phyloP scores from a whole-genome alignment of 1,140 invertebrate species.

The Macrobrachium rosenbergii region DNA sequence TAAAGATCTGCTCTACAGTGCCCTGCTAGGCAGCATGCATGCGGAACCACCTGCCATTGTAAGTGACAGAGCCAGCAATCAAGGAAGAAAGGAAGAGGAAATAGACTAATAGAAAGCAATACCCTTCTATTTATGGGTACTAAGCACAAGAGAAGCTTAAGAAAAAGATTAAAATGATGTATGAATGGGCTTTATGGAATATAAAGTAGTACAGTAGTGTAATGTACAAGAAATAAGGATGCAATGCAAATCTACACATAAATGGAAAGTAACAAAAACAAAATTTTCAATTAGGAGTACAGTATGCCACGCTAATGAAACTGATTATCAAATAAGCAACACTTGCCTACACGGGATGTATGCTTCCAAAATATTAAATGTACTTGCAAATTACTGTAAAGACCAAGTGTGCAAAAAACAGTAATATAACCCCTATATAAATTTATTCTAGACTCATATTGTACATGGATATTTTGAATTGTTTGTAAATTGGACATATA shows the following conservation, averaged over 20 bases:
- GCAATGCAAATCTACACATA: no score
- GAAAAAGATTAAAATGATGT: not conserved
- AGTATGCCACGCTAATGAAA: not conserved
- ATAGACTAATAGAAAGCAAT: constrained; percentile 42
- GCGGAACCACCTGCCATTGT: constrained; percentile 59
- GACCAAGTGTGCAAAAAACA: no score
- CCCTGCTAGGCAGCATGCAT: constrained; percentile 61
- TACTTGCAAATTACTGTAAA: no score
- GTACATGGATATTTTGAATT: no score
- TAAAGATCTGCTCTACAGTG: constrained; percentile 58
- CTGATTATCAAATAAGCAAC: not conserved
- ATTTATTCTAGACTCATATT: no score
- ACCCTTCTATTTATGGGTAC: constrained; percentile 42
- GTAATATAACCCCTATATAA: no score
- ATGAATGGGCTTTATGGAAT: not conserved
- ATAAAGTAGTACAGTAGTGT: no score
- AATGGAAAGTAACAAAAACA: no score
- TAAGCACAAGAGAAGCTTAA: constrained; percentile 27
- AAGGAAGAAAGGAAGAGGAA: constrained; percentile 36
- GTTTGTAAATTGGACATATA: no score
- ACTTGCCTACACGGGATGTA: not conserved
- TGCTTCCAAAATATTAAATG: no score
- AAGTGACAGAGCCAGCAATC: constrained; percentile 60
- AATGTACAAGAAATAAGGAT: no score
- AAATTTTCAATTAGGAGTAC: no score